A percentile compares a stretch with the other conserved stretches of the same genome.
Conservation (phyloP, 1,140 invertebrate genomes). For the Bombus waltoni region DNA sequence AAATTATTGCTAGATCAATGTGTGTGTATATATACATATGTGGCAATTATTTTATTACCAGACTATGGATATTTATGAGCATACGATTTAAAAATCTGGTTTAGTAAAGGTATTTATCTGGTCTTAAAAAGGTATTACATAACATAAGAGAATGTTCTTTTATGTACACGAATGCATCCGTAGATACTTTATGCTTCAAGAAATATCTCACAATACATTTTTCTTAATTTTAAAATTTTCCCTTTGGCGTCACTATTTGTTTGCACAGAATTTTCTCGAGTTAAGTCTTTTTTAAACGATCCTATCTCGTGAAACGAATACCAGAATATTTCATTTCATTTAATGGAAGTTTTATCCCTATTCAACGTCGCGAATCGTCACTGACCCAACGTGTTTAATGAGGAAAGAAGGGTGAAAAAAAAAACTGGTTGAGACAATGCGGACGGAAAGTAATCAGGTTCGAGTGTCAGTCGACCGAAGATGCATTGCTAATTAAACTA, state of each 20-base stretch:
- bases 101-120: no score
- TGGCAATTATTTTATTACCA: no score
- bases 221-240: background rate
- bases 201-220: background rate
- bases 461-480: background rate
- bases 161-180: no score
- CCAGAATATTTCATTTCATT: background rate
- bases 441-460: background rate
- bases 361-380: background rate
- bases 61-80: no score
- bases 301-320: background rate
- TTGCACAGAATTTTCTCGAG: background rate
- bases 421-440: background rate
- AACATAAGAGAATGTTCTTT: no score
- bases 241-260: background rate
- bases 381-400: background rate
- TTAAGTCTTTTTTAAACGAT: no score
- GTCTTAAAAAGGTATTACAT: no score
- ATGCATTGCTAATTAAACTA: conserved; percentile 32
- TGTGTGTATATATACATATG: no score
- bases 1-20: no score
- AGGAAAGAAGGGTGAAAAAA: no score
- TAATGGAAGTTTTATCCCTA: background rate
- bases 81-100: no score
- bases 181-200: no score